These are phyloP conservation scores for Willisornis vidua DNA, from an alignment of 2,113 vertebrate species.

Conservation along the genomic window DNA sequence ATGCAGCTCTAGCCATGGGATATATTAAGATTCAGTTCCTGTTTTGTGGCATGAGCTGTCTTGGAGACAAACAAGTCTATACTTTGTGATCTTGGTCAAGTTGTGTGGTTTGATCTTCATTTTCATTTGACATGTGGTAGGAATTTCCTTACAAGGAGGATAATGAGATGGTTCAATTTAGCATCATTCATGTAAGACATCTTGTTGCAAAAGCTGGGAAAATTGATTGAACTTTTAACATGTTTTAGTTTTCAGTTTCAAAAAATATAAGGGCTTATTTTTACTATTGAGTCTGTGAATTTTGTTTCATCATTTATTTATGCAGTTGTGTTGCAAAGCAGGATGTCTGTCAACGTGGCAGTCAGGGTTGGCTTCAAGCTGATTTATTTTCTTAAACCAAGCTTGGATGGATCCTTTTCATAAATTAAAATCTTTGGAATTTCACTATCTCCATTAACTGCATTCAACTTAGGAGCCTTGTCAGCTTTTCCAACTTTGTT, in stretches of 20 bases:
- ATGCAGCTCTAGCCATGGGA: slow-evolving; percentile 4
- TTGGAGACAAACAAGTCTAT: slow-evolving; percentile 70
- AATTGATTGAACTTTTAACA: neutral
- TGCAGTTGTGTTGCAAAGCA: neutral
- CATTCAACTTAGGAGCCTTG: neutral
- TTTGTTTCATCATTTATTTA: neutral
- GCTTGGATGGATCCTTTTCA: neutral
- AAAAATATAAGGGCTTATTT: neutral
- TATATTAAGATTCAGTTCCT: slow-evolving; percentile 63
- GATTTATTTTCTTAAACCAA: neutral
- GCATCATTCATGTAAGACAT: slow-evolving; percentile 55
- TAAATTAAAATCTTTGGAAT: neutral
- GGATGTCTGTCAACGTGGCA: neutral
- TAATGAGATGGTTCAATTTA: slow-evolving; percentile 71
- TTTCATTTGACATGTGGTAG: slow-evolving; percentile 74
- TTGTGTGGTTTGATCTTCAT: slow-evolving; percentile 71
- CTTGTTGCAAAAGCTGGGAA: slow-evolving; percentile 63
- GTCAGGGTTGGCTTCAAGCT: neutral
- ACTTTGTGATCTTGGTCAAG: slow-evolving; percentile 72
- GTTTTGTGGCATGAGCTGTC: slow-evolving; percentile 66
- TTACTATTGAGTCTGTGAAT: neutral
- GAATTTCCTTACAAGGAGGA: slow-evolving; percentile 73
- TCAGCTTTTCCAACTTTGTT: neutral
- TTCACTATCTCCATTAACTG: neutral
- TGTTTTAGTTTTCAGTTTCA: neutral